Base-by-base conservation (phyloP, 2,888 invertebrate species). In the Meghimatium bilineatum region DNA sequence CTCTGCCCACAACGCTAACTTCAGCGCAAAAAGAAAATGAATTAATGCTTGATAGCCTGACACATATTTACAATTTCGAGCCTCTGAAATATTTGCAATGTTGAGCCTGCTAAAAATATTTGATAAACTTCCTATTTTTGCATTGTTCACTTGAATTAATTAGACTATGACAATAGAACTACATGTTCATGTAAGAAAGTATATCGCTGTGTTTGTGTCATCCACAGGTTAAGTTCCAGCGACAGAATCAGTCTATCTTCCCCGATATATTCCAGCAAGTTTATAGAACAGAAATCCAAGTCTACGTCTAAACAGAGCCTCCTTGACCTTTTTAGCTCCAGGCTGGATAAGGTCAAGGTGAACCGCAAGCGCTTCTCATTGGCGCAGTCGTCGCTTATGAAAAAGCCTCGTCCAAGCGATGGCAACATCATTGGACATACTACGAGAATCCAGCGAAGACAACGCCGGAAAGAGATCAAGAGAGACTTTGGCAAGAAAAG, bases 291-390 rank as follows among this genome's bases (percentile, higher is more conserved):
- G 82, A 92, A 92, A 74, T 88, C 92, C 81, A 95, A 95, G 92
- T 95, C 95, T 80, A 95, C 95, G 75, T 95, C 95, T 71, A 94
- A 95, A 89, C 95, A 95, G 93, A 95, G 95, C 90, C 95, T 96
- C 84, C 93, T 96, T 89, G 95, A 96, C 94, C 94, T 97, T 94
- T 96, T 96, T 94, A 96, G 96, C 93, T 96, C 96, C 94, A 96
- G 96, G 94, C 95, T 92, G 77, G 90, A 92, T 75, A 88, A 90
- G 75, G 87, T 88, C 72, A 88, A 85, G 84, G 83, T 71, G n/a
- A 79, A 86, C 66, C 86, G 92, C 90, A 95, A 95, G 92, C 96
- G 96, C 90, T 96, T 96, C 93, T 96, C 96, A 91, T 95, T 95
- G 89, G 95, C 95, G 91, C 90, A 91, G 84, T 87, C 90, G 74